phyloP scores from a whole-genome alignment of 2,888 invertebrate species.

The Nysson spinosus region DNA sequence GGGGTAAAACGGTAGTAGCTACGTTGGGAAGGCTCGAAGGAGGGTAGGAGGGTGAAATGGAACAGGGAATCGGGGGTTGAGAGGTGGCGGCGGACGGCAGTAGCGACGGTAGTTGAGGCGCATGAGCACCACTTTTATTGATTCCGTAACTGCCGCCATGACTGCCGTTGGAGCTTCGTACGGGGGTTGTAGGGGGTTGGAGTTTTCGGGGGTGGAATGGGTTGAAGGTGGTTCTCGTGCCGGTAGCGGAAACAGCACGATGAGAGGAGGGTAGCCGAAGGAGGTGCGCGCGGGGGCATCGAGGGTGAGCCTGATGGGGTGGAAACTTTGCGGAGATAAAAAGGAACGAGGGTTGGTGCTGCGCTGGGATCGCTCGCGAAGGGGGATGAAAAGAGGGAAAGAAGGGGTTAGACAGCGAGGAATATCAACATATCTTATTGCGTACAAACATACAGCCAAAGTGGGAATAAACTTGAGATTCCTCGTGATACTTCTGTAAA shows the following conservation, averaged over 20 bases:
- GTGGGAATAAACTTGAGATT: constrained; percentile 75
- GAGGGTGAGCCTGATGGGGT: constrained; percentile 77
- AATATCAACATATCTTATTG: constrained; percentile 76
- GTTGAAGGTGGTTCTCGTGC: constrained; percentile 54
- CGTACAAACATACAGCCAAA: constrained; percentile 75
- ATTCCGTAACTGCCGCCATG: constrained; percentile 78
- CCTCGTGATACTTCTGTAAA: constrained; percentile 62
- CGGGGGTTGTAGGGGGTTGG: constrained; percentile 38
- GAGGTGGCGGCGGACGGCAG: constrained; percentile 64
- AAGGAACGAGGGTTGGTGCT: constrained; percentile 76
- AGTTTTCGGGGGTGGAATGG: constrained; percentile 58
- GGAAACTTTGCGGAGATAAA: constrained; percentile 78
- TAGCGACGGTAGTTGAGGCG: constrained; percentile 76
- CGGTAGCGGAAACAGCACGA: constrained; percentile 51
- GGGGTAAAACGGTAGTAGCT: constrained; percentile 32
- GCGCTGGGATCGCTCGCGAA: constrained; percentile 56
- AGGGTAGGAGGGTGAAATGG: constrained; percentile 47
- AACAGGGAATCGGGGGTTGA: constrained; percentile 33
- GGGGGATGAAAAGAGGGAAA: constrained; percentile 49
- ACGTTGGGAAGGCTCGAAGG: constrained; percentile 51
- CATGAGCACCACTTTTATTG: constrained; percentile 78
- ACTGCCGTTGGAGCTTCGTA: constrained; percentile 68
- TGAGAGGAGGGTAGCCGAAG: constrained; percentile 46
- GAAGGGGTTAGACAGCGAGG: constrained; percentile 63
- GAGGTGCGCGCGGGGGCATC: constrained; percentile 48